Percentiles rank a stretch among this genome's conserved stretches.
phyloP scores from a whole-genome alignment of 1,140 invertebrate genomes.

The Papilio helenus region DNA sequence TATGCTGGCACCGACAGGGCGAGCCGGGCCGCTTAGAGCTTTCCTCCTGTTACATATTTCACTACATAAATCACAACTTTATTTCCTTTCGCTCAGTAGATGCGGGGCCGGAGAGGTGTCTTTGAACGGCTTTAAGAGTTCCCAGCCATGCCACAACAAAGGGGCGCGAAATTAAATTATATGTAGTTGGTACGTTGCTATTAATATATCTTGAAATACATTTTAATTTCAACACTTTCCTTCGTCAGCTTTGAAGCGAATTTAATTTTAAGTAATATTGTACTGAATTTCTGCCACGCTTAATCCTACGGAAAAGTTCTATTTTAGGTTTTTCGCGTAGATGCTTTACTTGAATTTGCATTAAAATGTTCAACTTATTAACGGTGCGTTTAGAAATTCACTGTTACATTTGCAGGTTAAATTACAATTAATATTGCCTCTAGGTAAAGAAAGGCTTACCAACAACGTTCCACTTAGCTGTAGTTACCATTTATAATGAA shows the following conservation, averaged over 20 bases:
- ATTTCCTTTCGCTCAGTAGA: conserved; percentile 76
- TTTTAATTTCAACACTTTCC: conserved; percentile 43
- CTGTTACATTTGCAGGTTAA: background rate
- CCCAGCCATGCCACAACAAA: conserved; percentile 69
- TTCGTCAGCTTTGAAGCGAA: conserved; percentile 32
- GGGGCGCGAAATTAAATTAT: conserved; percentile 75
- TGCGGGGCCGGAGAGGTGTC: conserved; percentile 64
- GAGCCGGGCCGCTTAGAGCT: conserved; percentile 54
- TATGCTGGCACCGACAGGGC: conserved; percentile 59
- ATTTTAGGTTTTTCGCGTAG: background rate
- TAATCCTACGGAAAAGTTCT: background rate
- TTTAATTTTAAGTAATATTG: conserved; percentile 26
- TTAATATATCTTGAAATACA: conserved; percentile 59
- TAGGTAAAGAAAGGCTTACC: background rate
- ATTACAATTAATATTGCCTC: background rate
- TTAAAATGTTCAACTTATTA: background rate
- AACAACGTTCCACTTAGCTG: background rate
- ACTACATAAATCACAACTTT: conserved; percentile 81
- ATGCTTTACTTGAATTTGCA: background rate
- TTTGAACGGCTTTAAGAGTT: conserved; percentile 75
- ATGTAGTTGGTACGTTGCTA: conserved; percentile 57
- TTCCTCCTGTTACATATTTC: conserved; percentile 72
- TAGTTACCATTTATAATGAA: conserved; percentile 15
- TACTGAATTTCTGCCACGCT: conserved; percentile 5
- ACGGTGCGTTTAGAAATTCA: background rate